Evolutionary conservation across 2,797 vertebrate genomes (phyloP), one percentile per base, ranked within the genome.

Genomic region (Gymnothorax reevesii): DNA sequence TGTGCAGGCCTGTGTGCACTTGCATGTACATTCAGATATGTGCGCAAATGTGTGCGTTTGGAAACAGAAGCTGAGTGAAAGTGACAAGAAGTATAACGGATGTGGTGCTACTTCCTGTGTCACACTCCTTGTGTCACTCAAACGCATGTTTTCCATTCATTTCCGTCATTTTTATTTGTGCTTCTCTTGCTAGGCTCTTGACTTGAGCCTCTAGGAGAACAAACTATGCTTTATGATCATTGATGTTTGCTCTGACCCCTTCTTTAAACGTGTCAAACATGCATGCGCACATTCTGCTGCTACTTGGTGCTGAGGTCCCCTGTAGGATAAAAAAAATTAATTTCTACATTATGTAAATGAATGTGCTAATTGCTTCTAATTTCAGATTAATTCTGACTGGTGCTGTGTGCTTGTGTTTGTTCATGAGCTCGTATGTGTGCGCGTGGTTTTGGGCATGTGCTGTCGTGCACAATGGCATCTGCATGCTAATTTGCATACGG

Each of bases 71-170:
- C 15, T 79, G 77, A 54, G 52, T 80, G 25, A 55, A n/a, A 54
- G 49, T 55, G 17, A 80, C 49, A 8, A 20, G 77, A 80, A 20
- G 77, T 2, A 17, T 52, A 80, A 55, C 7, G 2, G 71, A 4
- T 55, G 17, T 54, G 77, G 6, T 55, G 3, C 77, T 52, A 80
- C 77, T 80, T 80, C 77, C 77, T 80, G 52, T 80, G 49, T 80
- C 49, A 77, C n/a, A 55, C 77, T 22, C 54, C 20, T 20, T 2
- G 1, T n/a, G 52, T n/a, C 9, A 54, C 20, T n/a, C 77, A 54
- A 49, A 80, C 71, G 0, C 49, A 80, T 55, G 55, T n/a, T 80
- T 80, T 80, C 77, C 77, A 80, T 80, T 55, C 10, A n/a, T 52
- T n/a, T 52, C 22, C 7, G 2, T 9, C 52, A 20, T 80, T 6